phyloP scores from a whole-genome alignment of 2,797 vertebrate species.

The Monodelphis domestica region DNA sequence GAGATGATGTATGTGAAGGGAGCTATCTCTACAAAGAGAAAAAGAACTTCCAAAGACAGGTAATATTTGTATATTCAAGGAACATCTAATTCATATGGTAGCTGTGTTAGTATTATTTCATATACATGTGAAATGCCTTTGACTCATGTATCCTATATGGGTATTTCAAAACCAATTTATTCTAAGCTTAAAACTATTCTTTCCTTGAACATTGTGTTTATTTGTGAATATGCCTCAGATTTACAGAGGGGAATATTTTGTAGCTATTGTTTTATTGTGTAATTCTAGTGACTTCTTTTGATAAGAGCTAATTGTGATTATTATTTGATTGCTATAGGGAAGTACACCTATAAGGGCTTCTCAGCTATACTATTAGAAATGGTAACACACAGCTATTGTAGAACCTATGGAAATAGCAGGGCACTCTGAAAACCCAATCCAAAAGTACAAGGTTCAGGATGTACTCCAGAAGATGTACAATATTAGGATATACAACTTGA shows the following conservation, averaged over 20 bases:
- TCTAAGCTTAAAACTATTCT: not conserved
- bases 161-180: not conserved
- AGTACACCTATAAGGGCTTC: not conserved
- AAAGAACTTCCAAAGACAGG: not conserved
- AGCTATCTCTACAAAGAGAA: not conserved
- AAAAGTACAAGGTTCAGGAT: not conserved
- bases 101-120: not conserved
- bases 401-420: not conserved
- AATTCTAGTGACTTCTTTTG: not conserved
- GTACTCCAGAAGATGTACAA: not conserved
- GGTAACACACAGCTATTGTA: too few relatives aligned
- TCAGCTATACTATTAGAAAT: not conserved
- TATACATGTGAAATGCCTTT: not conserved
- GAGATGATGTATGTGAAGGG: not conserved
- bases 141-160: not conserved
- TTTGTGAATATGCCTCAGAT: not conserved
- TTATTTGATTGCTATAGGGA: not conserved
- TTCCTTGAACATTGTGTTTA: not conserved
- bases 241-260: not conserved
- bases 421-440: not conserved
- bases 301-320: not conserved
- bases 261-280: not conserved
- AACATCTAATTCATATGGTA: not conserved
- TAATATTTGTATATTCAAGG: not conserved
- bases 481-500: not conserved